Evolutionary conservation across 2,888 invertebrate genomes (phyloP).

Genomic region (Archips xylosteana): DNA sequence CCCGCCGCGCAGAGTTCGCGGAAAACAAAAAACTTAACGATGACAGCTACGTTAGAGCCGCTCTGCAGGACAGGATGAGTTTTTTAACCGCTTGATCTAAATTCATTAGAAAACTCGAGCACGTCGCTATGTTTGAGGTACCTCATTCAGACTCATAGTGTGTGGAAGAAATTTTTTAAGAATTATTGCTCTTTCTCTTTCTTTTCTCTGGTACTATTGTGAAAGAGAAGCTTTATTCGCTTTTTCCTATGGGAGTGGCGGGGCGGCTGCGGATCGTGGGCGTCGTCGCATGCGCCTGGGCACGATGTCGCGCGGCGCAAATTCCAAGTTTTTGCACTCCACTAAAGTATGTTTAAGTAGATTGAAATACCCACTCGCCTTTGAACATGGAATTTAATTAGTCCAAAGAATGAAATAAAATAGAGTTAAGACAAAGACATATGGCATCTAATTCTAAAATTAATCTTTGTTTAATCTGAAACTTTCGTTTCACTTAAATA

Average conservation of each 20-base stretch:
- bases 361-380: conserved; percentile 75
- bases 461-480: conserved; percentile 40
- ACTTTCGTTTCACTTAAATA: conserved; percentile 43
- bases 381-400: conserved; percentile 67
- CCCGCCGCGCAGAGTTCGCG: conserved; percentile 10
- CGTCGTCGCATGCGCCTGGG: conserved; percentile 57
- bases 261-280: conserved; percentile 42
- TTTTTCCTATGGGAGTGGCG: background rate
- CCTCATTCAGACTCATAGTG: background rate
- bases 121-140: conserved; percentile 48
- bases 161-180: background rate
- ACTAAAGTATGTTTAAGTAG: conserved; percentile 69
- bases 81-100: conserved; percentile 71
- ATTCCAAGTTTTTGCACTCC: conserved; percentile 77
- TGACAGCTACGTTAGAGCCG: conserved; percentile 34
- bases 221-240: conserved; percentile 40
- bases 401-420: conserved; percentile 61
- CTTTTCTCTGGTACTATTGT: background rate
- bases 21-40: conserved; percentile 33
- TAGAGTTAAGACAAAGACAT: conserved; percentile 38
- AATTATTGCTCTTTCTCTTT: conserved; percentile 13
- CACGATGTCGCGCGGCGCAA: conserved; percentile 61
- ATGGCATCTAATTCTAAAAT: conserved; percentile 33
- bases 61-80: conserved; percentile 53
- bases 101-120: conserved; percentile 72